These are phyloP conservation scores for Acanthosepion esculentum DNA, from an alignment of 2,888 invertebrate species.

Conservation along the genomic window DNA sequence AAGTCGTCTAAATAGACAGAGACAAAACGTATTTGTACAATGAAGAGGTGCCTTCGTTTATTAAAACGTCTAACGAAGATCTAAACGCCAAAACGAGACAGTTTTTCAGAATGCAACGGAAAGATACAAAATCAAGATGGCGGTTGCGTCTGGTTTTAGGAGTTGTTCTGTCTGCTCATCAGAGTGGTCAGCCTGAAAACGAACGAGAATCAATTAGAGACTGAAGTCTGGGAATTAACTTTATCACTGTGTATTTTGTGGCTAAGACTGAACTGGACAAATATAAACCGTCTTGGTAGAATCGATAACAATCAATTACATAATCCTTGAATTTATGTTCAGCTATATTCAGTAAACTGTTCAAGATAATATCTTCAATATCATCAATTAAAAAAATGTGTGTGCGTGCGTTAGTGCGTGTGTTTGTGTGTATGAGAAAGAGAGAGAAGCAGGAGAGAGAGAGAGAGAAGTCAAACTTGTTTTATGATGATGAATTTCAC, in stretches of 20 bases:
- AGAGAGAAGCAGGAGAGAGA: no score
- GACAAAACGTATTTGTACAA: not conserved
- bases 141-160: not conserved
- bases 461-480: no score
- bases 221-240: not conserved
- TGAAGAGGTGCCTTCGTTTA: not conserved
- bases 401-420: not conserved
- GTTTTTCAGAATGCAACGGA: not conserved
- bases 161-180: not conserved
- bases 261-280: not conserved
- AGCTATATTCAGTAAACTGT: not conserved
- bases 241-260: constrained; percentile 33
- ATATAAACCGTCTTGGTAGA: not conserved
- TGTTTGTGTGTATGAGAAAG: no score
- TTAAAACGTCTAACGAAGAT: not conserved
- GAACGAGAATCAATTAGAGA: not conserved
- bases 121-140: not conserved
- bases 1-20: not conserved
- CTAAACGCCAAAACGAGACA: not conserved
- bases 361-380: not conserved
- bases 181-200: not conserved
- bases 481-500: no score
- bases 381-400: not conserved
- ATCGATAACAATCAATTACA: not conserved
- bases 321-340: not conserved